Base-by-base conservation (phyloP, 2,888 invertebrate genomes). In the Mesorhabditis spiculigera region DNA sequence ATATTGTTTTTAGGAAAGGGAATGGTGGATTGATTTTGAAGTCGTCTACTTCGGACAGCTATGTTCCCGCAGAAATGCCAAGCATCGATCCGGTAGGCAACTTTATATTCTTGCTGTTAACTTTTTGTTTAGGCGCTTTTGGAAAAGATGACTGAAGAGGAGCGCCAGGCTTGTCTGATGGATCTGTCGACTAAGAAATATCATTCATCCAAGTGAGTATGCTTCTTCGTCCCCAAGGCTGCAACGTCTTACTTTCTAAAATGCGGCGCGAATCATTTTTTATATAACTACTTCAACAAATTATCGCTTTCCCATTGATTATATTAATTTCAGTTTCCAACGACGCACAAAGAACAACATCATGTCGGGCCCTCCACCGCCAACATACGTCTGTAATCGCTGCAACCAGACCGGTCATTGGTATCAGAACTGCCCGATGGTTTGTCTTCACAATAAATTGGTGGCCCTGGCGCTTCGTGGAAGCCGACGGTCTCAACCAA, bases 141-240 rank as follows among this genome's bases (percentile, higher is more conserved):
- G 68, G 78, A 94, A 88, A 93, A 94, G 89, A 93, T 93, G 75
- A 92, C 93, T 68, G 98, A 98, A 89, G 94, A 94, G 86, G 96
- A 98, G 86, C 96, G 96, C 89, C 95, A 98, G 83, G 92, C 92
- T 87, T 94, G 94, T 75, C 95, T 97, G 93, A 95, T 96, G 91
- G 91, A 92, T 76, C 95, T 96, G 87, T 95, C 96, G 45, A 95
- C 95, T 45, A 92, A 92, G 87, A 95, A 95, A 86, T 98, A 96
- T 89, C 94, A 95, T 88, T 94, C 95, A 75, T 93, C 94, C 88
- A 94, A 94, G 94, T 97, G 90, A 91, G 91, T 87, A 28, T 28
- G 1, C 28, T 28, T 28, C 28, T 28, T 28, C 28, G 28, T 28
- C 28, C 28, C 28, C 28, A 28, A 28, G 28, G 28, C 28, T 28